Evolutionary conservation across 1,140 invertebrate species (phyloP).

Genomic region (Drosophila yakuba): DNA sequence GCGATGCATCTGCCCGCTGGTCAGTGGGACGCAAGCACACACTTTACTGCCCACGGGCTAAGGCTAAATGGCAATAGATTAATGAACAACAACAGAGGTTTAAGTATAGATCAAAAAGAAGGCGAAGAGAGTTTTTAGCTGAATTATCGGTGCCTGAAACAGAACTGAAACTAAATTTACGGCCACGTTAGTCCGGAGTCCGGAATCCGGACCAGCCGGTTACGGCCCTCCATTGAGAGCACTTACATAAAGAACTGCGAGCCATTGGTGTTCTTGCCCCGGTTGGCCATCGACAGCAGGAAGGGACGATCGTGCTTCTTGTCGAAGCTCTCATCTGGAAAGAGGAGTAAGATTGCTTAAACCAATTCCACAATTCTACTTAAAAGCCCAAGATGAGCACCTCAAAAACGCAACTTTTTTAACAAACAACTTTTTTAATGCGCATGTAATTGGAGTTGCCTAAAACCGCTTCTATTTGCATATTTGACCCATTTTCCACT

Average conservation of each 20-base stretch:
- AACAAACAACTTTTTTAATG: background rate
- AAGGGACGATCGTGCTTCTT: constrained; percentile 94
- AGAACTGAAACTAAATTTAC: constrained; percentile 48
- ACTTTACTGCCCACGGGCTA: constrained; percentile 36
- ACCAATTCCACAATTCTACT: background rate
- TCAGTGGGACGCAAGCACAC: constrained; percentile 36
- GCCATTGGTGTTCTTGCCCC: constrained; percentile 98
- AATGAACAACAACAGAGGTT: constrained; percentile 80
- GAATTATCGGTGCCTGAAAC: constrained; percentile 48
- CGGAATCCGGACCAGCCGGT: constrained; percentile 5
- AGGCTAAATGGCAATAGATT: constrained; percentile 74
- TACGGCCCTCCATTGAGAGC: constrained; percentile 43
- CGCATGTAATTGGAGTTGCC: background rate
- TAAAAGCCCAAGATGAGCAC: too few relatives aligned
- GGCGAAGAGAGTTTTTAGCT: constrained; percentile 20
- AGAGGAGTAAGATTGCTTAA: constrained; percentile 13
- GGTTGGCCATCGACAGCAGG: constrained; percentile 98
- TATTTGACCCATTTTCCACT: background rate
- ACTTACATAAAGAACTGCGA: constrained; percentile 99
- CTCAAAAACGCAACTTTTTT: too few relatives aligned
- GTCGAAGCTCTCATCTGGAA: constrained; percentile 95
- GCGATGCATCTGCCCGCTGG: constrained; percentile 33
- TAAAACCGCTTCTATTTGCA: background rate
- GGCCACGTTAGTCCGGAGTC: constrained; percentile 13
- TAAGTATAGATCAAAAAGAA: constrained; percentile 84